These are phyloP conservation scores for Micromys minutus DNA, from an alignment of 2,113 vertebrate genomes.

Conservation along the genomic window DNA sequence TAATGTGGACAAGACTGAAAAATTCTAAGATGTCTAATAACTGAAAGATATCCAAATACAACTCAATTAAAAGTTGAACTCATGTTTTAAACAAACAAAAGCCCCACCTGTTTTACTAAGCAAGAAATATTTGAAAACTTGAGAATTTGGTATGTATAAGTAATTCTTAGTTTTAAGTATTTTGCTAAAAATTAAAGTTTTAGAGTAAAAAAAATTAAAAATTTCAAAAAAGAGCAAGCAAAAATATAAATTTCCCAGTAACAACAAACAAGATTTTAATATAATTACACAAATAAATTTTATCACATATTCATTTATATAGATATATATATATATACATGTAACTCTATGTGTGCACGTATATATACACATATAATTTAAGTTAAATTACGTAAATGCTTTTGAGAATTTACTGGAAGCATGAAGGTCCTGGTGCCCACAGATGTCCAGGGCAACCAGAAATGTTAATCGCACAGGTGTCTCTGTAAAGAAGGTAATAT, in stretches of 20 bases:
- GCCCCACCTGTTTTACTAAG: constrained; percentile 38
- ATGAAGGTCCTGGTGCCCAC: not conserved
- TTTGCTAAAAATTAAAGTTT: constrained; percentile 60
- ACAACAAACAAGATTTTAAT: constrained; percentile 56
- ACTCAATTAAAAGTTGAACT: constrained; percentile 58
- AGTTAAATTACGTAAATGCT: constrained; percentile 27
- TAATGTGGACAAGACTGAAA: too few relatives aligned
- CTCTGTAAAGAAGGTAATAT: not conserved
- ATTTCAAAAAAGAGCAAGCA: constrained; percentile 34
- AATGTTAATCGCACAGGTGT: not conserved
- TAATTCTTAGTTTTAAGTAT: constrained; percentile 64
- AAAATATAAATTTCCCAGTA: not conserved
- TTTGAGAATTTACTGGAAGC: not conserved
- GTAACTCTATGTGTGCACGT: not conserved
- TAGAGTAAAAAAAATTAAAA: constrained; percentile 53
- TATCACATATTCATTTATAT: not conserved
- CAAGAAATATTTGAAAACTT: constrained; percentile 63
- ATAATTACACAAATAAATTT: constrained; percentile 1
- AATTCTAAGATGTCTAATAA: too few relatives aligned
- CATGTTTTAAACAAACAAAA: constrained; percentile 49
- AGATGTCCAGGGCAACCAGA: not conserved
- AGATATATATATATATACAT: not conserved
- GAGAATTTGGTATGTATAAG: constrained; percentile 48
- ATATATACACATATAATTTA: not conserved
- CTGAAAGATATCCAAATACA: constrained; percentile 48